These are phyloP conservation scores for Drosophila flavopinicola DNA, from an alignment of 2,888 invertebrate species.

Conservation along the genomic window DNA sequence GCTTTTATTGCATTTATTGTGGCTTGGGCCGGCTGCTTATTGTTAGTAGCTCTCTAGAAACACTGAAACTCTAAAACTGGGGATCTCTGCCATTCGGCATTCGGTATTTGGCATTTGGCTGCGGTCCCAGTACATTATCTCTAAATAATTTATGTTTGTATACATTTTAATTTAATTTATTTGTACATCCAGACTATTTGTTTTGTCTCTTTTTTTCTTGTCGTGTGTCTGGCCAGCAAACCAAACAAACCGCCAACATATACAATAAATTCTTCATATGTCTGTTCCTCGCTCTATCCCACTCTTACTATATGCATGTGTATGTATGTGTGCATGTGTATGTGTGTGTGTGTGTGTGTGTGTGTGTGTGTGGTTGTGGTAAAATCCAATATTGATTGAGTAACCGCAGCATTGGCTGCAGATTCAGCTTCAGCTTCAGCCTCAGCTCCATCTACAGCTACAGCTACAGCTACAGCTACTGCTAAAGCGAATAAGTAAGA, in stretches of 20 bases:
- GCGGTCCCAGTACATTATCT: slow-evolving; percentile 70
- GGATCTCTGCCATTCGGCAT: slow-evolving; percentile 14
- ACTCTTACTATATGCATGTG: neutral
- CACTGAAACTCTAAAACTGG: slow-evolving; percentile 17
- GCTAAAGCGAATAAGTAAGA: slow-evolving; percentile 52
- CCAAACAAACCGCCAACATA: slow-evolving; percentile 47
- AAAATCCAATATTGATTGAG: slow-evolving; percentile 73
- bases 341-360: slow-evolving; percentile 32
- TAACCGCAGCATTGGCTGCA: slow-evolving; percentile 61
- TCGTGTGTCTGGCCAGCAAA: slow-evolving; percentile 49
- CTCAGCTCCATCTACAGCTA: slow-evolving; percentile 25
- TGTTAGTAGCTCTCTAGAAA: slow-evolving; percentile 48
- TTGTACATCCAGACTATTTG: slow-evolving; percentile 69
- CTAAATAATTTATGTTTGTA: slow-evolving; percentile 79
- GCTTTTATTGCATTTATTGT: slow-evolving; percentile 77
- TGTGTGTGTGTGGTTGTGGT: slow-evolving; percentile 39
- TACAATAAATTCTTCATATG: slow-evolving; percentile 60
- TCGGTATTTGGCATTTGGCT: slow-evolving; percentile 10
- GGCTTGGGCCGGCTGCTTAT: slow-evolving; percentile 62
- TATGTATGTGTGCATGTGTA: slow-evolving; percentile 23
- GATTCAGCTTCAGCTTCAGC: neutral
- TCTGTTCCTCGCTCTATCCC: neutral
- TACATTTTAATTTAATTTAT: slow-evolving; percentile 79
- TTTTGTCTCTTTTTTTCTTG: slow-evolving; percentile 24
- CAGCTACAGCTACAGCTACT: slow-evolving; percentile 1